A percentile compares a stretch with the other conserved stretches of the same genome.
Evolutionary conservation across 2,113 vertebrate species (phyloP).

Genomic region (Misgurnus anguillicaudatus): DNA sequence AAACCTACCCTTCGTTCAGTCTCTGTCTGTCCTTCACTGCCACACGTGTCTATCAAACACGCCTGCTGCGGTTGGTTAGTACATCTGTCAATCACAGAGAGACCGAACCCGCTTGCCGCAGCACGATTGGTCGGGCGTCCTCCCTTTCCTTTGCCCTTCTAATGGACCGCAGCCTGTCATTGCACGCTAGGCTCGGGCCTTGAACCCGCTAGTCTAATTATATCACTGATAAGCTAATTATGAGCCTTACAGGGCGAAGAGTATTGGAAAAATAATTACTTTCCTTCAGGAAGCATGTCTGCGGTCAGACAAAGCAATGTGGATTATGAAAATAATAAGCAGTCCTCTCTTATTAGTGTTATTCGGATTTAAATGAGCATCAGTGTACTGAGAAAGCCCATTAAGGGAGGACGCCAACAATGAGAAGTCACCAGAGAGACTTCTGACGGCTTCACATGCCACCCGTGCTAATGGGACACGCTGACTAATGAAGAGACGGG

Average conservation of each 20-base stretch:
- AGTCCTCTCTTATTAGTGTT: constrained; percentile 64
- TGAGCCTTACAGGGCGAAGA: constrained; percentile 69
- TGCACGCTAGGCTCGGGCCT: constrained; percentile 64
- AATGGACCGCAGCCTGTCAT: constrained; percentile 65
- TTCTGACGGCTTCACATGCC: constrained; percentile 42
- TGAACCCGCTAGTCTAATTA: constrained; percentile 75
- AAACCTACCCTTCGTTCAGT: background rate
- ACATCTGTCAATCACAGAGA: constrained; percentile 38
- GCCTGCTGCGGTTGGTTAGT: constrained; percentile 34
- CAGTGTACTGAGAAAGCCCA: constrained; percentile 50
- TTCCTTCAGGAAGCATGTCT: constrained; percentile 72
- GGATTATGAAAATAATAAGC: constrained; percentile 74
- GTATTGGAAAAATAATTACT: constrained; percentile 73
- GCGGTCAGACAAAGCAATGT: constrained; percentile 65
- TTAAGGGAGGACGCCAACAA: constrained; percentile 48
- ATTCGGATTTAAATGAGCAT: constrained; percentile 71
- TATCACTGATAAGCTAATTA: constrained; percentile 77
- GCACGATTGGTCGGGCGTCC: constrained; percentile 27
- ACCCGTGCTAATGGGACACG: constrained; percentile 35
- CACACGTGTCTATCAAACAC: constrained; percentile 17
- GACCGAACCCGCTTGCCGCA: constrained; percentile 42
- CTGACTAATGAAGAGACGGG: constrained; percentile 41
- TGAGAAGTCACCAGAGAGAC: constrained; percentile 49
- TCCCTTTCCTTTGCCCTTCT: constrained; percentile 54
- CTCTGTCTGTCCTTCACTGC: constrained; percentile 21